phyloP scores from a whole-genome alignment of 2,113 vertebrate genomes.

The Spizaetus ornatus region DNA sequence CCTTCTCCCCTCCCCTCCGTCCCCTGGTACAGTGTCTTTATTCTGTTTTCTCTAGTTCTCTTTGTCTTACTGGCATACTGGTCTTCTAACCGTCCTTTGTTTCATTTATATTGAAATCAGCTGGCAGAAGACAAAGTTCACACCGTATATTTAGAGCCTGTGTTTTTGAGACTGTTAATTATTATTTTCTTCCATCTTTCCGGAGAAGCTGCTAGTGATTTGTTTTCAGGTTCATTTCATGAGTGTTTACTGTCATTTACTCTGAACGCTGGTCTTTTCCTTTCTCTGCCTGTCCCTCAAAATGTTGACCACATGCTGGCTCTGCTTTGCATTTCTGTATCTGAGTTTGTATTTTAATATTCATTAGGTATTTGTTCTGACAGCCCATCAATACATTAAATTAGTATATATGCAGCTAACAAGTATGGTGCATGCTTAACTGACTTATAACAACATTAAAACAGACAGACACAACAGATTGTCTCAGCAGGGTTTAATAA shows the following conservation, averaged over 20 bases:
- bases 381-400: slow-evolving; percentile 53
- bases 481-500: slow-evolving; percentile 61
- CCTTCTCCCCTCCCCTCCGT: background rate
- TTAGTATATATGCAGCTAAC: slow-evolving; percentile 51
- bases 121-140: slow-evolving; percentile 40
- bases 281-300: slow-evolving; percentile 56
- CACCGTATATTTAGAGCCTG: background rate
- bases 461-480: slow-evolving; percentile 59
- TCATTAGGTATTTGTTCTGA: slow-evolving; percentile 55
- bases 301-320: slow-evolving; percentile 34
- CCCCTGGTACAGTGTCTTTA: slow-evolving; percentile 17
- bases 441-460: slow-evolving; percentile 56
- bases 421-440: slow-evolving; percentile 51
- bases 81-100: background rate
- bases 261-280: slow-evolving; percentile 15
- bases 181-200: slow-evolving; percentile 8
- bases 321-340: slow-evolving; percentile 60
- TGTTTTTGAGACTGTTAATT: slow-evolving; percentile 31
- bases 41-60: slow-evolving; percentile 31
- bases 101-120: slow-evolving; percentile 49
- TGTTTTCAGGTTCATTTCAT: slow-evolving; percentile 46
- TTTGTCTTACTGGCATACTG: slow-evolving; percentile 25
- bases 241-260: slow-evolving; percentile 41
- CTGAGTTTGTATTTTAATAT: slow-evolving; percentile 46
- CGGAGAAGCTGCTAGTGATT: slow-evolving; percentile 16